These are phyloP conservation scores for Autographa gamma DNA, from an alignment of 2,888 invertebrate species.

Conservation along the genomic window DNA sequence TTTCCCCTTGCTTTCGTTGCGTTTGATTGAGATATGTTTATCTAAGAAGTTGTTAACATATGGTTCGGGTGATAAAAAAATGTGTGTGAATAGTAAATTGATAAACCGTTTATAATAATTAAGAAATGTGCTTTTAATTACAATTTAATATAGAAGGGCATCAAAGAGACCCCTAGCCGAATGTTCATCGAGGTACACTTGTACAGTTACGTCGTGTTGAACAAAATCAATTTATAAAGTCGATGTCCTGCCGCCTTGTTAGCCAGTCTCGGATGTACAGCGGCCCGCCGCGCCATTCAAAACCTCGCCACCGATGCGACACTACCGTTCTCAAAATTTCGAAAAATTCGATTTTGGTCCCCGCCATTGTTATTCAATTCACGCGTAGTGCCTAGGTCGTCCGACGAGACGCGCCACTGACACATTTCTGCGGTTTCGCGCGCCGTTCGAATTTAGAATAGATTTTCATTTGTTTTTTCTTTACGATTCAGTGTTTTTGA, in stretches of 20 bases:
- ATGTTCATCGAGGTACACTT: slow-evolving; percentile 72
- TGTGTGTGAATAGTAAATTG: not conserved
- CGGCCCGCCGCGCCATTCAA: slow-evolving; percentile 81
- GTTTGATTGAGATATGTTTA: not conserved
- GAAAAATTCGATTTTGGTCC: slow-evolving; percentile 76
- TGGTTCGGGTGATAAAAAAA: not conserved
- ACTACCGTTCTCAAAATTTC: slow-evolving; percentile 81
- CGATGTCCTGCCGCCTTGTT: slow-evolving; percentile 84
- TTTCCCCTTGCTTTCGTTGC: not conserved
- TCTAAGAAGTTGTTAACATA: not conserved
- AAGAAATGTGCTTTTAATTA: slow-evolving; percentile 21
- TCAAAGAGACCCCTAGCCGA: slow-evolving; percentile 61
- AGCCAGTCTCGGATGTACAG: slow-evolving; percentile 80
- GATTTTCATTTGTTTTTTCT: slow-evolving; percentile 74
- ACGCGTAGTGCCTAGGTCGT: slow-evolving; percentile 84
- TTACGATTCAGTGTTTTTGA: slow-evolving; percentile 73
- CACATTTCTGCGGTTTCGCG: slow-evolving; percentile 86
- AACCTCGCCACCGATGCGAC: slow-evolving; percentile 79
- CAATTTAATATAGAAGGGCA: slow-evolving; percentile 48
- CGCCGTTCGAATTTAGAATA: slow-evolving; percentile 87
- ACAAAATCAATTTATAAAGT: slow-evolving; percentile 87
- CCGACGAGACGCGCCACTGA: slow-evolving; percentile 86
- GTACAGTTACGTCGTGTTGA: slow-evolving; percentile 83
- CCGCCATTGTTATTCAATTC: slow-evolving; percentile 76
- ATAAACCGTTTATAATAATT: slow-evolving; percentile 26